These are phyloP conservation scores for Pipistrellus nathusii DNA, from an alignment of 2,797 vertebrate genomes.

Conservation along the genomic window DNA sequence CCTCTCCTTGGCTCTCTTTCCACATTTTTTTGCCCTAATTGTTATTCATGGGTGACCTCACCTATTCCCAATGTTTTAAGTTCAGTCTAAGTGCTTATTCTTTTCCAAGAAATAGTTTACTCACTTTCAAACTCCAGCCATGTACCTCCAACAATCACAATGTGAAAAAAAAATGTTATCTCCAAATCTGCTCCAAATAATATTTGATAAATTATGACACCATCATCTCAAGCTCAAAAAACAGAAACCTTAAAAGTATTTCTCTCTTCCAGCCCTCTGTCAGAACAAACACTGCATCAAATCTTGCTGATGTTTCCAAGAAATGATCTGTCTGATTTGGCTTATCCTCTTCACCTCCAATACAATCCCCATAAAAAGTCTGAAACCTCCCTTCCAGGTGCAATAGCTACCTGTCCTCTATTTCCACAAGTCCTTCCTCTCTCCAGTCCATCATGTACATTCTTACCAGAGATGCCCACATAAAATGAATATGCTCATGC, in stretches of 20 bases:
- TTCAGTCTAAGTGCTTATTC: neutral
- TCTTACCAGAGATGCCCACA: neutral
- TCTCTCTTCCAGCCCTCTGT: neutral
- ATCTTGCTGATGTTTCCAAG: neutral
- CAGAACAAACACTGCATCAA: neutral
- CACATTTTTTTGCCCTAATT: neutral
- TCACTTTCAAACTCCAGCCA: neutral
- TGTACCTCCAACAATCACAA: neutral
- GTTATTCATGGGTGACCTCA: neutral
- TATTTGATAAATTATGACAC: neutral
- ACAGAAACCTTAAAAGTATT: neutral
- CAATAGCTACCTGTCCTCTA: neutral
- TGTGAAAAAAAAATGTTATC: neutral
- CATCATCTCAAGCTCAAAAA: neutral
- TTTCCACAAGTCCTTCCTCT: neutral
- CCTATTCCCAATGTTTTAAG: neutral
- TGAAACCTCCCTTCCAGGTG: neutral
- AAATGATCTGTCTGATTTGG: neutral
- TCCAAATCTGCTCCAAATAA: neutral
- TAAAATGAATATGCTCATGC: neutral
- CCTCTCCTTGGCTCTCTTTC: neutral
- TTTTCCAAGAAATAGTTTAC: neutral
- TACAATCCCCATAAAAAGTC: too few relatives aligned
- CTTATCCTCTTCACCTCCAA: neutral
- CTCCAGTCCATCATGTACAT: neutral